Conservation (phyloP, 2,888 invertebrate species). For the Lacanobia oleracea region DNA sequence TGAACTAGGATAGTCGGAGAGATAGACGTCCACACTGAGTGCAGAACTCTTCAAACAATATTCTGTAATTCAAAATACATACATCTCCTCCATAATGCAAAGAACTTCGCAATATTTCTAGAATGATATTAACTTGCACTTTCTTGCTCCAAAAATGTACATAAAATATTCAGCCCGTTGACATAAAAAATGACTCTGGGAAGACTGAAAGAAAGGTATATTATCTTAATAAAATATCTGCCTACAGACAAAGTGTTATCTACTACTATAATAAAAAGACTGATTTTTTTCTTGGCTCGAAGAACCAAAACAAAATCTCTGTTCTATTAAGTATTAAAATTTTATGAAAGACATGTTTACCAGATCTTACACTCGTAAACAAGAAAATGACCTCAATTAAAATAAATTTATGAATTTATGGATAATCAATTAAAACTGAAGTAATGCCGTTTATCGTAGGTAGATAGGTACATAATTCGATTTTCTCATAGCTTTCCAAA, state of each 20-base stretch:
- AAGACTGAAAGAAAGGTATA: constrained; percentile 24
- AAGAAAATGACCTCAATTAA: background rate
- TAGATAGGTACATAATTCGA: too few relatives aligned
- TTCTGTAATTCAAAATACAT: constrained; percentile 30
- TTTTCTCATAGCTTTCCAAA: background rate
- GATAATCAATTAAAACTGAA: background rate
- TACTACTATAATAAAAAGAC: constrained; percentile 6
- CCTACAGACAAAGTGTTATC: constrained; percentile 1
- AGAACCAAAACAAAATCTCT: constrained; percentile 8
- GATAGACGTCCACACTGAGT: constrained; percentile 8
- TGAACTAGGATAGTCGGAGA: background rate
- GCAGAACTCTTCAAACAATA: background rate
- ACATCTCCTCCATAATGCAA: constrained; percentile 24
- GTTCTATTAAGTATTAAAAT: constrained; percentile 6
- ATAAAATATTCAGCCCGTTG: constrained; percentile 40
- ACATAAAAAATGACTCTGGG: constrained; percentile 39
- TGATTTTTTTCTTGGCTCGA: constrained; percentile 10
- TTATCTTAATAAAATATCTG: constrained; percentile 11
- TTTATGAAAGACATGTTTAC: background rate
- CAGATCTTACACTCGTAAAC: too few relatives aligned
- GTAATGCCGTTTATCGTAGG: background rate
- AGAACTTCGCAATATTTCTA: constrained; percentile 27
- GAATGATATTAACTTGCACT: constrained; percentile 25
- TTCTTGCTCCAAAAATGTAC: constrained; percentile 27
- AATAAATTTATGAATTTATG: background rate